Evolutionary conservation across 2,888 invertebrate genomes (phyloP), one percentile per base, ranked within the genome.

Genomic region (Amorpha juglandis): DNA sequence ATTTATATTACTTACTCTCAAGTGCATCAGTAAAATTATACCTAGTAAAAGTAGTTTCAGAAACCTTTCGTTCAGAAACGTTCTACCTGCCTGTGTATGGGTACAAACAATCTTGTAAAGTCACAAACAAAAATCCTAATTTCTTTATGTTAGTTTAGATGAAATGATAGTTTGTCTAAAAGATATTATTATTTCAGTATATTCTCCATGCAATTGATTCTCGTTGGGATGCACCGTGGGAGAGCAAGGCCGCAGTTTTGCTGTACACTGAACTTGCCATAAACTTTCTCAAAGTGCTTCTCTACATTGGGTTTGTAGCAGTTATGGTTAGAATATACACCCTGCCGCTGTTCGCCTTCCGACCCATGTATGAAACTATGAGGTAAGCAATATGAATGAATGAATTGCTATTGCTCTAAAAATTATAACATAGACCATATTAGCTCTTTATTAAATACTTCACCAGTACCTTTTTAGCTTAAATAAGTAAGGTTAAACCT

Each of bases 331-430:
- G 97, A 83, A 97, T 99, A 69, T 99, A 99, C 90, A 99, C 99
- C 0, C 94, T 99, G 83, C 99, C 99, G 38, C 94, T 99, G 79
- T 99, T 99, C 93, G 99, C 99, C 48, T 98, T 99, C 90, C 95
- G 99, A 73, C 99, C 99, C 4, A 99, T 99, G 98, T 99, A 99
- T 92, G 97, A 99, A 83, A 98, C 99, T n/a, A 96, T 99, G 94
- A 96, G 97, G 96, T 97, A 82, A 90, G 92, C 8, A 65, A 4
- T 27, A 27, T n/a, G n/a, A 27, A 27, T 27, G n/a, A n/a, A 27
- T 27, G 27, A 27, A 69, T 1, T 45, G 27, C 7, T 19, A 50
- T 50, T 9, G 2, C 1, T 19, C 1, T 19, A 50, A 19, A 27
- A 4, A 27, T 27, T 4, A 27, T 27, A 27, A 3, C 4, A 4